Evolutionary conservation across 2,888 invertebrate genomes (phyloP), one percentile per base, ranked within the genome.

Genomic region (Synergus umbraculus): DNA sequence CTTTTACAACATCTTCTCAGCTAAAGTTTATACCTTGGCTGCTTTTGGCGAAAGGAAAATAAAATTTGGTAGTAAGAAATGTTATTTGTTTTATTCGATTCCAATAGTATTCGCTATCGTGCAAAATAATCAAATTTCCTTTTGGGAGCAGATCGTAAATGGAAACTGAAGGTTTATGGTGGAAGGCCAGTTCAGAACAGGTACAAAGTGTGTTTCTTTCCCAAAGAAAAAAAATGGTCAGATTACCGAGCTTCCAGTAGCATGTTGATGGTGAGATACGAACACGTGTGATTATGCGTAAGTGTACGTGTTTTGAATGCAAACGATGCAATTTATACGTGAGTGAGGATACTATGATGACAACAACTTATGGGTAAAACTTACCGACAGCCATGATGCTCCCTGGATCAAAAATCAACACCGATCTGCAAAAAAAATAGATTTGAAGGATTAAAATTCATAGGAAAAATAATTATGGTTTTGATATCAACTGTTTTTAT

Each of bases 301-400:
- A 78, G 81, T 78, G 54, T 81, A 84, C 88, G 88, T 87, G 89
- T 77, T 78, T 15, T 80, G 87, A 83, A 82, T 89, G 80, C 79
- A 44, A 77, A 85, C 85, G 80, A 84, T 82, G 79, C 79, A 82
- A 83, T 81, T 73, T 82, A 79, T 81, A 80, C 80, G 83, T 80
- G 82, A 81, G 82, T 43, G 80, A 81, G 82, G 79, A 79, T 82
- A 22, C 78, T 43, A 76, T 80, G 81, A 81, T 79, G 83, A 83
- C 83, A 83, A 81, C 78, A 79, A 83, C 79, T 77, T 79, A 22
- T 43, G 76, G 49, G 29, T 29, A 79, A 82, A 79, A 86, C 89
- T 89, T 84, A 89, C 89, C 89, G 85, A 89, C 88, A 85, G 89
- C 88, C 89, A 89, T 89, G 81, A 76, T 84, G 84, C 84, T 81